phyloP scores from a whole-genome alignment of 2,113 vertebrate genomes.

The Cynocephalus volans region DNA sequence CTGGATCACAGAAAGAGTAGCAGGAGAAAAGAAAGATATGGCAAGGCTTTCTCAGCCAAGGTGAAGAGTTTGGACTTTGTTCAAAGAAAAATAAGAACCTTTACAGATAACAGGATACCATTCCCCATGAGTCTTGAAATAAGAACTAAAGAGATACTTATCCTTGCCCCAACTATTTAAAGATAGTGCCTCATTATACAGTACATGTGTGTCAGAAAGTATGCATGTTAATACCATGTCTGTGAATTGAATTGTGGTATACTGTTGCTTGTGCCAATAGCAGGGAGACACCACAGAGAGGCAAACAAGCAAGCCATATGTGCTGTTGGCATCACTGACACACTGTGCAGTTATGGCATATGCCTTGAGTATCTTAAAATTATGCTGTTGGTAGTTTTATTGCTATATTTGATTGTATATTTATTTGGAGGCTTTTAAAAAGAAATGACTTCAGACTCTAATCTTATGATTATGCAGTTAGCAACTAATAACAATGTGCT shows the following conservation, averaged over 20 bases:
- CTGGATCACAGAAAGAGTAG: not conserved
- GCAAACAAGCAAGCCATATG: constrained; percentile 33
- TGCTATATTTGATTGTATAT: constrained; percentile 63
- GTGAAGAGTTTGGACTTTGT: not conserved
- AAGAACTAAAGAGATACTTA: not conserved
- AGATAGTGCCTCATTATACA: not conserved
- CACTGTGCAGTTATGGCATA: not conserved
- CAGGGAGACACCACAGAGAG: constrained; percentile 33
- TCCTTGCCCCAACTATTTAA: not conserved
- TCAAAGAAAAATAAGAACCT: not conserved
- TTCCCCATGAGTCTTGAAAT: not conserved
- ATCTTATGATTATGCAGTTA: constrained; percentile 71
- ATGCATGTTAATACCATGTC: not conserved
- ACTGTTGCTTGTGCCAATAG: not conserved
- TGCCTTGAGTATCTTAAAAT: constrained; percentile 38
- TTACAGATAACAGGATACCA: not conserved
- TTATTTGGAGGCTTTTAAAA: constrained; percentile 70
- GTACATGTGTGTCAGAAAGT: not conserved
- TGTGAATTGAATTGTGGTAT: not conserved
- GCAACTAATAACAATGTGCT: constrained; percentile 64
- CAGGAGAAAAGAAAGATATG: not conserved
- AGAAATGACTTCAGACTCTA: constrained; percentile 69
- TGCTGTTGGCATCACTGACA: not conserved
- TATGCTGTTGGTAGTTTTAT: constrained; percentile 47
- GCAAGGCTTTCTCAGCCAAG: not conserved